Conservation (phyloP, 2,113 vertebrate genomes). For the Ondatra zibethicus region DNA sequence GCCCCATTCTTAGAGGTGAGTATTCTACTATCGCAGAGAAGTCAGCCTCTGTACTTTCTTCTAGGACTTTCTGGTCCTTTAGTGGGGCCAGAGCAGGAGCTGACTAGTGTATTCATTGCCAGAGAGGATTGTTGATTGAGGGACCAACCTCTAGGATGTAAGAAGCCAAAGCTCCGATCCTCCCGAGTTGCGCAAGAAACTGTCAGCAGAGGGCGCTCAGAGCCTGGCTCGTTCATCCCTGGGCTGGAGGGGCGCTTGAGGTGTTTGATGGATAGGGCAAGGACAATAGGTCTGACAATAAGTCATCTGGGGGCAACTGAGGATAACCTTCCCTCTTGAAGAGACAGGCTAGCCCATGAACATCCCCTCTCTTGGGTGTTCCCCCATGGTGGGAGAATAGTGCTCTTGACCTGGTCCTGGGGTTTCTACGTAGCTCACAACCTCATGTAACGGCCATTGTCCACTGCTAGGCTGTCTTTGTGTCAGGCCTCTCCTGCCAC, state of each 20-base stretch:
- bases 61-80: neutral
- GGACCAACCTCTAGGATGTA: neutral
- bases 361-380: accelerated
- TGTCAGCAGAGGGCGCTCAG: slow-evolving; percentile 81
- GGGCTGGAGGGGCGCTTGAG: neutral
- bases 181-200: slow-evolving; percentile 62
- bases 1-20: neutral
- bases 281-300: neutral
- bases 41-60: neutral
- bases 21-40: accelerated
- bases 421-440: accelerated
- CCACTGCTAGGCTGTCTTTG: neutral
- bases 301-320: neutral
- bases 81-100: neutral
- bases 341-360: neutral
- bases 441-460: accelerated
- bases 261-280: too few relatives aligned
- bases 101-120: neutral
- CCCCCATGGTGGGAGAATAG: accelerated
- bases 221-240: slow-evolving; percentile 15
- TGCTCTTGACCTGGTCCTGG: neutral
- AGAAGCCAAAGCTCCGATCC: neutral
- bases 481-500: neutral
- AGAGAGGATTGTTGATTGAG: neutral
- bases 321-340: neutral